Conservation (phyloP, 2,888 invertebrate genomes). For the Acronicta leporina region DNA sequence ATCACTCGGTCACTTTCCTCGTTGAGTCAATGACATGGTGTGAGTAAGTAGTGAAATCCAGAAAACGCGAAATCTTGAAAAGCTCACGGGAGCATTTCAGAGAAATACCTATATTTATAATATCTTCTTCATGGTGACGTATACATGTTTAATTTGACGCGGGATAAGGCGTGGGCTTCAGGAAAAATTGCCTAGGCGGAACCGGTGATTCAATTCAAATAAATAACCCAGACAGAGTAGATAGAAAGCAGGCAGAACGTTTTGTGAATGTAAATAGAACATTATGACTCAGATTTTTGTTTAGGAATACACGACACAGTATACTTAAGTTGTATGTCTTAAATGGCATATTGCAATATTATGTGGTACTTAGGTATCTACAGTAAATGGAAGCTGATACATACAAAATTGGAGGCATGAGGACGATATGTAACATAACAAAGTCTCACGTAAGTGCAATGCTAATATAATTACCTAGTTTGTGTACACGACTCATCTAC, state of each 20-base stretch:
- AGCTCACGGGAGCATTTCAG: constrained; percentile 59
- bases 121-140: constrained; percentile 48
- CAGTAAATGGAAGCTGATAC: constrained; percentile 18
- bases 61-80: constrained; percentile 51
- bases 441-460: constrained; percentile 19
- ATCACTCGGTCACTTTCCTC: constrained; percentile 83
- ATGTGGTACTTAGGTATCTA: constrained; percentile 5
- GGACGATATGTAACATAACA: constrained; percentile 12
- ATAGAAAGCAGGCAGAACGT: constrained; percentile 49
- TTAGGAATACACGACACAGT: constrained; percentile 7
- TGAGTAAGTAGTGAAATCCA: constrained; percentile 61
- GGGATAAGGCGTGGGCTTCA: constrained; percentile 50
- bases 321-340: constrained; percentile 14
- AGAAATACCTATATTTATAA: constrained; percentile 68
- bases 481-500: constrained; percentile 8
- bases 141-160: constrained; percentile 45
- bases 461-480: constrained; percentile 6
- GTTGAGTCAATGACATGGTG: constrained; percentile 83
- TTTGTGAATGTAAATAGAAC: constrained; percentile 48
- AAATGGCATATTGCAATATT: constrained; percentile 13
- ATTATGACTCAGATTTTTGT: constrained; percentile 50
- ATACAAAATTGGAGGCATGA: constrained; percentile 23
- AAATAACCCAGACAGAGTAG: constrained; percentile 45
- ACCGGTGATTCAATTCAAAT: constrained; percentile 57
- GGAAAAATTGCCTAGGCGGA: constrained; percentile 47